Base-by-base conservation (phyloP, 2,113 vertebrate species). In the Lampris incognitus region DNA sequence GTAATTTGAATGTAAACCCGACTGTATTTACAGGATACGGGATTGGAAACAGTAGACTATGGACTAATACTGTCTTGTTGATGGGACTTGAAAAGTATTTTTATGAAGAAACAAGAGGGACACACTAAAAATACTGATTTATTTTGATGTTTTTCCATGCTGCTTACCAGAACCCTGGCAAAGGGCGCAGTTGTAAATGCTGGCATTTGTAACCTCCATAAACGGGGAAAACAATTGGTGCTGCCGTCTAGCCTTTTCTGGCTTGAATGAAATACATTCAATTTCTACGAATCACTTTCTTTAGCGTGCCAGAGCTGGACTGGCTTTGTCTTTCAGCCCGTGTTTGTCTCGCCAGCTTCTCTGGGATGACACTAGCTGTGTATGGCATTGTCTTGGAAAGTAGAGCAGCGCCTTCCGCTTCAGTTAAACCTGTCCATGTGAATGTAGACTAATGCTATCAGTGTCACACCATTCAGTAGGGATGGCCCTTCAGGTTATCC, bases 361-460 rank as follows among this genome's bases (percentile, higher is more conserved):
- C 64, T 52, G 73, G 9, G 50, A 65, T 64, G 81, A 72, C 71
- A 57, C 72, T 62, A 44, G 66, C 38, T 72, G 66, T 81, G 77
- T 71, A 65, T 48, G 67, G 1, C 69, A 11, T 78, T 0, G 59
- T 2, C 3, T 42, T 10, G 10, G 63, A 84, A 90, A 86, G 42
- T 91, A 76, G 88, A 87, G 89, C 89, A 90, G 76, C 55, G 84
- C 84, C 74, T 92, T 92, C 89, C 85, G 89, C 90, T 91, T 87
- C 80, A 91, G 86, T 92, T 91, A 74, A 90, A 89, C 57, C 83
- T 83, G 88, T 85, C 90, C 71, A 66, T 74, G 81, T 78, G 81
- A 76, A 86, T 91, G 78, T 72, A 67, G 74, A 65, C 63, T 39
- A 52, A 69, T 13, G 65, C 70, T 72, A 65, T 88, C 7, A 10